Evolutionary conservation across 2,888 invertebrate genomes (phyloP).

Genomic region (Corythucha ciliata): DNA sequence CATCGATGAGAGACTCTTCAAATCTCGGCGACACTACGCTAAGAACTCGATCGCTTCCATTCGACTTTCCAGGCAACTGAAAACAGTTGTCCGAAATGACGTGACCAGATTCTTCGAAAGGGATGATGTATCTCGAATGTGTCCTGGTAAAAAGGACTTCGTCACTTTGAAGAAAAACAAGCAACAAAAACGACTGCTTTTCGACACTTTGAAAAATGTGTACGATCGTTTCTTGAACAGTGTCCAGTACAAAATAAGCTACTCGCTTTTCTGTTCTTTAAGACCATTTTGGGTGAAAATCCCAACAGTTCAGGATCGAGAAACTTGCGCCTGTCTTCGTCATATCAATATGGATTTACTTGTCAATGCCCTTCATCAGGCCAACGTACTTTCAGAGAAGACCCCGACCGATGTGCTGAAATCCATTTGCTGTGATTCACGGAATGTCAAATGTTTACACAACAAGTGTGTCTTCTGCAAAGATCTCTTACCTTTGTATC

Average conservation of each 20-base stretch:
- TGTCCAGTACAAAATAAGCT: slow-evolving; percentile 1
- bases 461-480: slow-evolving; percentile 4
- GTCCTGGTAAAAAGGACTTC: too few species aligned
- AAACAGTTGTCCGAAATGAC: too few species aligned
- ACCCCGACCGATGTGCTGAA: slow-evolving; percentile 2
- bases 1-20: neutral
- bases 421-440: slow-evolving; percentile 6
- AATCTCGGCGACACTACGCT: neutral
- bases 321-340: slow-evolving; percentile 4
- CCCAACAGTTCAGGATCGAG: too few species aligned
- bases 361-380: slow-evolving; percentile 1
- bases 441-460: slow-evolving; percentile 11
- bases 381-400: slow-evolving; percentile 1
- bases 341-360: slow-evolving; percentile 2
- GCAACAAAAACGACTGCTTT: too few species aligned
- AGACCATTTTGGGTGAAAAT: slow-evolving; percentile 7
- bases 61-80: slow-evolving; percentile 1
- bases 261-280: slow-evolving; percentile 2
- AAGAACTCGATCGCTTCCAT: neutral
- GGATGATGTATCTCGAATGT: too few species aligned
- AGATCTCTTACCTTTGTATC: slow-evolving; percentile 2
- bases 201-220: too few species aligned
- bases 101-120: too few species aligned
- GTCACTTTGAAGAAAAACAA: too few species aligned
- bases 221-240: too few species aligned